phyloP scores from a whole-genome alignment of 2,797 vertebrate species.

The Fratercula arctica region DNA sequence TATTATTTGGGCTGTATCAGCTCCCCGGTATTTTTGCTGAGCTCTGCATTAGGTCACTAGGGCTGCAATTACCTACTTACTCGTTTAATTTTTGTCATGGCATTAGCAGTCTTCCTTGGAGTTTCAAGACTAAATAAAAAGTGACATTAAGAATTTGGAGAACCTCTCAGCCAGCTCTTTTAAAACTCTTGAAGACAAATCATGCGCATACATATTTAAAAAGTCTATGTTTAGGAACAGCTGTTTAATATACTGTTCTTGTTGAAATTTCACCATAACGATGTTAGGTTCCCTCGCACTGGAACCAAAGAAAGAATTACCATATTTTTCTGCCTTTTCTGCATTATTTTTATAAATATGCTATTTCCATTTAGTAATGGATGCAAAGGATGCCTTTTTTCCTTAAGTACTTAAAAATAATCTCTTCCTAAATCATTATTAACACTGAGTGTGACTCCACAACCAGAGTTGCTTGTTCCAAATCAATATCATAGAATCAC shows the following conservation, averaged over 20 bases:
- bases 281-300: not conserved
- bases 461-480: not conserved
- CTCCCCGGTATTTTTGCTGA: not conserved
- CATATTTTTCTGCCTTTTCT: not conserved
- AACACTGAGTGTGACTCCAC: not conserved
- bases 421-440: not conserved
- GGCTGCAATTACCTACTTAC: not conserved
- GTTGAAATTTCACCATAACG: slow-evolving; percentile 16
- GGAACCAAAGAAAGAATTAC: not conserved
- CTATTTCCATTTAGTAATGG: not conserved
- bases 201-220: not conserved
- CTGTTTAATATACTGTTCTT: slow-evolving; percentile 31
- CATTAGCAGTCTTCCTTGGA: not conserved
- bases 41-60: not conserved
- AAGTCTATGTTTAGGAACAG: slow-evolving; percentile 38
- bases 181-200: slow-evolving; percentile 25
- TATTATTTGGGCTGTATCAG: not conserved
- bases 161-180: not conserved
- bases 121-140: slow-evolving; percentile 20
- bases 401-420: not conserved
- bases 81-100: not conserved
- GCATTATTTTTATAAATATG: not conserved
- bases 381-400: not conserved
- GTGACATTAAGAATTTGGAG: slow-evolving; percentile 9
- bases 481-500: not conserved